A percentile compares a stretch with the other conserved stretches of the same genome.
Conservation (phyloP, 2,888 invertebrate genomes). For the Plagiodera versicolora region DNA sequence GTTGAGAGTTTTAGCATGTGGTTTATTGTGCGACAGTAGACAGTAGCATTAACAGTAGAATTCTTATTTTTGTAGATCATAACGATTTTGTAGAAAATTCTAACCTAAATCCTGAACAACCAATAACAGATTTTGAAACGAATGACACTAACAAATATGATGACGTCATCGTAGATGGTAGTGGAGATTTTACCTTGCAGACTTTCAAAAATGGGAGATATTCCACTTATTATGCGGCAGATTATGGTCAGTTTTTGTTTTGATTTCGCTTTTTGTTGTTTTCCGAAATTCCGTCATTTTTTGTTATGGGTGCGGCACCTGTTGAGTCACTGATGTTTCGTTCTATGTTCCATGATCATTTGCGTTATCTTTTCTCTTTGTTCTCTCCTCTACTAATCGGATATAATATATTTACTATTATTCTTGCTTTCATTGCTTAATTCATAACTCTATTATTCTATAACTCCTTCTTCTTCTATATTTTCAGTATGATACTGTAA, state of each 20-base stretch:
- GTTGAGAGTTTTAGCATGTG: neutral
- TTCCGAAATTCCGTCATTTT: constrained; percentile 1
- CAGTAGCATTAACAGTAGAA: constrained; percentile 7
- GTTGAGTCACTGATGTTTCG: neutral
- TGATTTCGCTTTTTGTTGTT: constrained; percentile 12
- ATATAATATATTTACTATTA: no score
- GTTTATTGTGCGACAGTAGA: neutral
- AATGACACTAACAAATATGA: constrained; percentile 26
- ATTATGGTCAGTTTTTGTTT: constrained; percentile 44
- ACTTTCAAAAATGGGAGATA: constrained; percentile 35
- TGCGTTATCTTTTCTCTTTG: neutral
- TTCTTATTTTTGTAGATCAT: constrained; percentile 34
- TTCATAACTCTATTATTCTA: no score
- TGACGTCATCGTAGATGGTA: constrained; percentile 22
- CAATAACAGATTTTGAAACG: constrained; percentile 26
- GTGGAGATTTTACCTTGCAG: constrained; percentile 27
- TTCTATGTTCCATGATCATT: neutral
- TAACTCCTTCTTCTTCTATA: no score
- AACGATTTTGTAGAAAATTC: constrained; percentile 29
- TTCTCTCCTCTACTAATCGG: no score
- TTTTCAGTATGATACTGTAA: no score
- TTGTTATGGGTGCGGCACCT: neutral
- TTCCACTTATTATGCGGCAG: constrained; percentile 37
- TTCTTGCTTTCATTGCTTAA: no score
- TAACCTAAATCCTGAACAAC: neutral